A percentile compares a stretch with the other conserved stretches of the same genome.
Conservation (phyloP, 2,113 vertebrate genomes). For the Sapajus apella region DNA sequence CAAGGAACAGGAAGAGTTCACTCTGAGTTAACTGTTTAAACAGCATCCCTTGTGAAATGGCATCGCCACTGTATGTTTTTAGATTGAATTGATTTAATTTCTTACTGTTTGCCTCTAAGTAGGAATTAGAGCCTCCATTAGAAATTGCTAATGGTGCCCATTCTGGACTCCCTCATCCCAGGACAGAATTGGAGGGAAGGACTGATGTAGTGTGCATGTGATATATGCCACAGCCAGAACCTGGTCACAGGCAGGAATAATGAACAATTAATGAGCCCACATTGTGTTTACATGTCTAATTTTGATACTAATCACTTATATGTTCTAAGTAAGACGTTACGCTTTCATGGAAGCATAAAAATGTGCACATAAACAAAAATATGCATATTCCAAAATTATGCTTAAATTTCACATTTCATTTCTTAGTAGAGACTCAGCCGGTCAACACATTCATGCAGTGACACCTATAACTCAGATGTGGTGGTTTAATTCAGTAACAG, state of each 20-base stretch:
- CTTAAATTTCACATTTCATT: conserved; percentile 4
- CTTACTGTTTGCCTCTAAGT: conserved; percentile 57
- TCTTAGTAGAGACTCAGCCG: not conserved
- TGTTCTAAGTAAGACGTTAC: conserved; percentile 23
- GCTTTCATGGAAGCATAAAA: conserved; percentile 26
- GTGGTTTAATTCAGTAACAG: conserved; percentile 39
- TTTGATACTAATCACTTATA: conserved; percentile 48
- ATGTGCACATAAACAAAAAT: conserved; percentile 27
- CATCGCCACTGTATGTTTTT: conserved; percentile 69
- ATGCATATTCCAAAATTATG: not conserved
- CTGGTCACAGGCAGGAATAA: not conserved
- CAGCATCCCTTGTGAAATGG: conserved; percentile 69
- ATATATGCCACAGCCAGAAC: not conserved
- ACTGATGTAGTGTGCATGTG: not conserved
- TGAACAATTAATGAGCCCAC: conserved; percentile 56
- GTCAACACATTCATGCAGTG: not conserved
- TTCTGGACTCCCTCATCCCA: conserved; percentile 17
- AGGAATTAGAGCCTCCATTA: conserved; percentile 54
- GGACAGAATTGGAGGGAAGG: not conserved
- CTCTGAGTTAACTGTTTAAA: conserved; percentile 81
- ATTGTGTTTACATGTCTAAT: conserved; percentile 46
- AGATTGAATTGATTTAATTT: conserved; percentile 51
- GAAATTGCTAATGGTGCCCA: conserved; percentile 13
- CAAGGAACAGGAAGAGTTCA: conserved; percentile 78
- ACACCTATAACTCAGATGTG: conserved; percentile 30